phyloP scores from a whole-genome alignment of 2,797 vertebrate species.

The Sebastes minor region DNA sequence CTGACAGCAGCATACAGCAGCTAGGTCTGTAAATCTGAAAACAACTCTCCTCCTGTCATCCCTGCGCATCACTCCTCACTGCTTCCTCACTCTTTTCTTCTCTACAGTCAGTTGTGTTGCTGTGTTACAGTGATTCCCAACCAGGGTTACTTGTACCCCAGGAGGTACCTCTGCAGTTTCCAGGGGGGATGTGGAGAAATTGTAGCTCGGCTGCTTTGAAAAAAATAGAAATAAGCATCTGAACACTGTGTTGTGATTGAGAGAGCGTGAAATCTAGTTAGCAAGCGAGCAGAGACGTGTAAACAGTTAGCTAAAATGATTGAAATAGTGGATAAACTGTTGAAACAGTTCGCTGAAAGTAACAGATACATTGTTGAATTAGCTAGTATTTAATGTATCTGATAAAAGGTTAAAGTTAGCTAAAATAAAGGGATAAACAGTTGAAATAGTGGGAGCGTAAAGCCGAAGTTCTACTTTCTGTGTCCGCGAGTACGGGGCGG shows the following conservation, averaged over 20 bases:
- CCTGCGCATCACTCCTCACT: background rate
- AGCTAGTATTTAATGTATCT: no score
- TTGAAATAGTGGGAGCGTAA: no score
- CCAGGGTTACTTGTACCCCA: background rate
- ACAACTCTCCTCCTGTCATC: conserved; percentile 47
- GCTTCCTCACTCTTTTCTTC: background rate
- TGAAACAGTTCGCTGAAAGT: no score
- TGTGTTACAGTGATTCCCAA: conserved; percentile 13
- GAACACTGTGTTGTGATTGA: background rate
- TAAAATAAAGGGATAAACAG: background rate
- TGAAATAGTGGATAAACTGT: no score
- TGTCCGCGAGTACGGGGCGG: no score
- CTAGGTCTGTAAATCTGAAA: conserved; percentile 58
- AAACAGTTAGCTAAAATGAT: background rate
- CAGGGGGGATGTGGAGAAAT: background rate
- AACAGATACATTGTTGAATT: no score
- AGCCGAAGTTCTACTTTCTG: no score
- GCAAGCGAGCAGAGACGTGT: no score
- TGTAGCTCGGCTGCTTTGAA: background rate
- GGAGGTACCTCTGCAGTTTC: background rate
- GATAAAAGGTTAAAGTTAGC: no score
- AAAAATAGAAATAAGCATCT: background rate
- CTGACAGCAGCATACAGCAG: conserved; percentile 39
- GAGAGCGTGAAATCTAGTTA: background rate
- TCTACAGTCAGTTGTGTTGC: background rate